Evolutionary conservation across 2,113 vertebrate species (phyloP), one percentile per base, ranked within the genome.

Genomic region (Vimba vimba): DNA sequence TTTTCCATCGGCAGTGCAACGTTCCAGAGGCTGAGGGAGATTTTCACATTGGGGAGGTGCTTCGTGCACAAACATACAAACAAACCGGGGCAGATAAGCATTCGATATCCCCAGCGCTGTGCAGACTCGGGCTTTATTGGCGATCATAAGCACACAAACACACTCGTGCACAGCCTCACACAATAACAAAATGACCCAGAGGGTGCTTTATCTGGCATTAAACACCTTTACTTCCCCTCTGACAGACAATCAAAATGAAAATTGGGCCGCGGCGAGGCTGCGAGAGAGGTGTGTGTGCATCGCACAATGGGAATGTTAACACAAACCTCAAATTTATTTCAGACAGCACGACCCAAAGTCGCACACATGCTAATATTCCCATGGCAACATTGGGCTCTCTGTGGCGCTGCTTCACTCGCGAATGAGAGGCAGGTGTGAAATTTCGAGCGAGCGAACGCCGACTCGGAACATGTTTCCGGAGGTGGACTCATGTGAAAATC

Each of bases 11-110:
- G 92, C 93, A 95, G 94, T 93, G 92, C 76, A 66, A 92, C 68
- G 92, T 90, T 93, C 92, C 93, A 90, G 93, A 89, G 84, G 85
- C 93, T 94, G 93, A 91, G 91, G 92, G 93, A 91, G 94, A 93
- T 95, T 95, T 95, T 95, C 94, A 95, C 94, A 93, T 91, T 88
- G 88, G 91, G 87, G 86, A 84, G 82, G 90, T 89, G 90, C 91
- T 92, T 78, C 82, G 85, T 86, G 83, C 89, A 91, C 86, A 89
- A 86, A 79, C 27, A 83, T 43, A 76, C 78, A 87, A 50, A 66
- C 74, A 64, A 36, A 82, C 59, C 73, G n/a, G 25, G 39, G n/a
- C 59, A 66, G 43, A 86, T 82, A 83, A 76, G 64, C 86, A 83
- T 79, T 85, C 62, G 78, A 52, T 78, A 68, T 76, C 69, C 36